A percentile compares a stretch with the other conserved stretches of the same genome.
Conservation (phyloP, 2,888 invertebrate genomes). For the Dicyrtomina minuta region DNA sequence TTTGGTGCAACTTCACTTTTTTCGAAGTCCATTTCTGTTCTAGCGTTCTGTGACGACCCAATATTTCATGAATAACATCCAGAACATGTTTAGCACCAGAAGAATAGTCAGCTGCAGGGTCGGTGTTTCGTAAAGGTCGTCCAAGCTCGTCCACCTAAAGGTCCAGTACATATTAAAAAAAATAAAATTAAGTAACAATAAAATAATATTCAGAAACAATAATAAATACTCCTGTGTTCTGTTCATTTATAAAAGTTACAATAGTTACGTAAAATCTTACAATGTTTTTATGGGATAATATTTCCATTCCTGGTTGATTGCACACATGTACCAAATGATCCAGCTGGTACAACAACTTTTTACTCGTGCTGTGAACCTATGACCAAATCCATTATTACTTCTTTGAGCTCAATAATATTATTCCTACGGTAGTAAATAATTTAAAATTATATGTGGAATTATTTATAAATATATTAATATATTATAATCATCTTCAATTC, state of each 20-base stretch:
- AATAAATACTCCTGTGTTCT: not conserved
- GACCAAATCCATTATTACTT: slow-evolving; percentile 20
- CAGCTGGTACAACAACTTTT: slow-evolving; percentile 90
- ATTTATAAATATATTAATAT: slow-evolving; percentile 14
- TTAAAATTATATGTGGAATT: not conserved
- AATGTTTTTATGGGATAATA: slow-evolving; percentile 74
- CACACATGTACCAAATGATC: slow-evolving; percentile 95
- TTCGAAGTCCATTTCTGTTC: slow-evolving; percentile 95
- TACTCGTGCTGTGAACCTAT: slow-evolving; percentile 91
- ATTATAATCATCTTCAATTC: slow-evolving; percentile 28
- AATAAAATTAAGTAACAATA: not conserved
- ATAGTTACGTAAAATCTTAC: slow-evolving; percentile 8
- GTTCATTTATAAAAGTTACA: not conserved
- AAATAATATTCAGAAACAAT: too few relatives aligned
- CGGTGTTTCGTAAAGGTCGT: slow-evolving; percentile 43
- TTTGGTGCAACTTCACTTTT: slow-evolving; percentile 90
- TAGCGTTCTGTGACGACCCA: slow-evolving; percentile 88
- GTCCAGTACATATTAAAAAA: not conserved
- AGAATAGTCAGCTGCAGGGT: slow-evolving; percentile 93
- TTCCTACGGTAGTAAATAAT: not conserved
- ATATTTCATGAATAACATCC: slow-evolving; percentile 93
- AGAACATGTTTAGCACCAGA: slow-evolving; percentile 95
- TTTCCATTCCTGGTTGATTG: slow-evolving; percentile 78
- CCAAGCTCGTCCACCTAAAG: slow-evolving; percentile 47
- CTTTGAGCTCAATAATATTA: not conserved